Evolutionary conservation across 2,888 invertebrate species (phyloP).

Genomic region (Pogonocherus hispidulus): DNA sequence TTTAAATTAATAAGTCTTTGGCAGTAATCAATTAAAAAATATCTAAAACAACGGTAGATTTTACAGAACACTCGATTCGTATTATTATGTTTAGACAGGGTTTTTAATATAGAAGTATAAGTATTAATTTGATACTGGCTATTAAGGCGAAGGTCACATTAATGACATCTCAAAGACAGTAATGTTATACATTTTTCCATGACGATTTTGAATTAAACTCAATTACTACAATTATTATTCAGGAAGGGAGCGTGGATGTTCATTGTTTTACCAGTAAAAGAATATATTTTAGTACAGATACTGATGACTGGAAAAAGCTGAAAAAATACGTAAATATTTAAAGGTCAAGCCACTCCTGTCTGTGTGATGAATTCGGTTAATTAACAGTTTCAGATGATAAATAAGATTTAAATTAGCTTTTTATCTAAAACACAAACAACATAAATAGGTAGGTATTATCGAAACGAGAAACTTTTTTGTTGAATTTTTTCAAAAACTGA

Average conservation of each 20-base stretch:
- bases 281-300: background rate
- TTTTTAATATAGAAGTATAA: background rate
- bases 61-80: background rate
- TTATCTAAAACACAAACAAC: background rate
- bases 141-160: background rate
- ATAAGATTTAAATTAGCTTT: background rate
- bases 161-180: background rate
- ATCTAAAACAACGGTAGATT: too few relatives aligned
- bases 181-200: background rate
- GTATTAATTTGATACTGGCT: background rate
- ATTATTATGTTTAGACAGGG: background rate
- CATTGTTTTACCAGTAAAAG: background rate
- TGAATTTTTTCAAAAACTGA: too few relatives aligned
- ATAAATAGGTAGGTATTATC: too few relatives aligned
- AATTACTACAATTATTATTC: background rate
- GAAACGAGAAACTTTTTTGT: too few relatives aligned
- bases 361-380: conserved; percentile 2
- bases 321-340: conserved; percentile 10
- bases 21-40: too few relatives aligned
- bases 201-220: background rate
- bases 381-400: background rate
- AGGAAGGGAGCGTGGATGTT: background rate
- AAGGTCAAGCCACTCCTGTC: conserved; percentile 13
- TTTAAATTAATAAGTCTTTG: too few relatives aligned
- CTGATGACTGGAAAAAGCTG: background rate